phyloP scores from a whole-genome alignment of 2,113 vertebrate species.

The Triplophysa dalaica region DNA sequence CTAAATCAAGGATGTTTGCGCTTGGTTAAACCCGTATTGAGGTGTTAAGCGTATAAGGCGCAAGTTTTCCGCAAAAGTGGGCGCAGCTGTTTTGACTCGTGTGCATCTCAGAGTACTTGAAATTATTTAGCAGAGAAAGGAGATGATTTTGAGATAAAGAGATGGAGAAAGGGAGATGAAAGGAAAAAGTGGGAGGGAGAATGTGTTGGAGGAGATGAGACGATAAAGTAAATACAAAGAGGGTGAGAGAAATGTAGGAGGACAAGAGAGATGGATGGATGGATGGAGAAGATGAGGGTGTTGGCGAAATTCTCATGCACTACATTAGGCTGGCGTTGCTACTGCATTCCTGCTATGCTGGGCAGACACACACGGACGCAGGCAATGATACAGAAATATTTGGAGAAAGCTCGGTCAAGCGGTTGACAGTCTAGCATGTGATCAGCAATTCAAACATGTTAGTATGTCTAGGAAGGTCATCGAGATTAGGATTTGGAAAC shows the following conservation, averaged over 20 bases:
- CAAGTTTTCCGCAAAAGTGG: too few relatives aligned
- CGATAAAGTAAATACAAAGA: background rate
- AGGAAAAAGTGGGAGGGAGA: background rate
- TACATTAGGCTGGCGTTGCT: background rate
- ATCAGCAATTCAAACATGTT: slow-evolving; percentile 4
- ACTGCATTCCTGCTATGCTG: slow-evolving; percentile 2
- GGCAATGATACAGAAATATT: background rate
- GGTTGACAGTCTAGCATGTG: slow-evolving; percentile 11
- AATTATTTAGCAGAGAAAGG: background rate
- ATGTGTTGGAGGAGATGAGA: background rate
- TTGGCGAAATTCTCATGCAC: slow-evolving; percentile 21
- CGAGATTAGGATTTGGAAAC: background rate
- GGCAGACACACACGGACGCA: background rate
- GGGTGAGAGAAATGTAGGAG: background rate
- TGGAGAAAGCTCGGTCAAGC: background rate
- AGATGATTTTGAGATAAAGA: background rate
- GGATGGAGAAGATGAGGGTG: background rate
- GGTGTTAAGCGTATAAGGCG: too few relatives aligned
- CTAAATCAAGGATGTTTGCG: too few relatives aligned
- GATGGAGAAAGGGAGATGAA: background rate
- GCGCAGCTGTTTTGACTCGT: too few relatives aligned
- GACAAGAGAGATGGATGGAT: too few relatives aligned
- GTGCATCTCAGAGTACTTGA: background rate
- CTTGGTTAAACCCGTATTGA: too few relatives aligned
- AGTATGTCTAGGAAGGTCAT: background rate